Evolutionary conservation across 2,113 vertebrate genomes (phyloP).

Genomic region (Toxostoma redivivum): DNA sequence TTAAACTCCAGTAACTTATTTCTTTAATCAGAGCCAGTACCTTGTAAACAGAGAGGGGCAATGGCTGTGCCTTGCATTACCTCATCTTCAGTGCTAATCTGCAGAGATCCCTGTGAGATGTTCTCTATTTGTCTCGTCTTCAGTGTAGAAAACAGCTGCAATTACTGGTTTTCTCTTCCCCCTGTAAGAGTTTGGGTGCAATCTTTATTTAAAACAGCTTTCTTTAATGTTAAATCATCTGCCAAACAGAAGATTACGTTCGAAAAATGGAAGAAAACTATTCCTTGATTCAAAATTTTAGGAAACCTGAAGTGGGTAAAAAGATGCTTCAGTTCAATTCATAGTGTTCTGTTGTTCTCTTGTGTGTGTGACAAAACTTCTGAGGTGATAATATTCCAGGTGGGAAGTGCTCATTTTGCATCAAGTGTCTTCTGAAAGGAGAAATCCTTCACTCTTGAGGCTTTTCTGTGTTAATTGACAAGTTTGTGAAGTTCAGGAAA

Average conservation of each 20-base stretch:
- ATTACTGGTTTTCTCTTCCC: background rate
- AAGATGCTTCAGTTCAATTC: background rate
- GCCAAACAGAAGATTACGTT: background rate
- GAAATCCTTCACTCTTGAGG: background rate
- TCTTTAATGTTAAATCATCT: background rate
- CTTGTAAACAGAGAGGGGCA: background rate
- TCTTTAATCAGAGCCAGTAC: background rate
- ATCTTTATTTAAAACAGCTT: background rate
- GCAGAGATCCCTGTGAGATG: background rate
- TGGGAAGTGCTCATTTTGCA: background rate
- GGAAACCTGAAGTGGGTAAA: background rate
- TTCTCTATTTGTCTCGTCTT: background rate
- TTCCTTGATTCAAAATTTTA: background rate
- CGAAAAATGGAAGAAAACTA: background rate
- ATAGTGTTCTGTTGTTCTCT: background rate
- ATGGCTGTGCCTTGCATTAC: background rate
- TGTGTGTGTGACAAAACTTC: background rate
- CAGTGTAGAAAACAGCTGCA: background rate
- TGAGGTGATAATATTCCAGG: rapidly evolving
- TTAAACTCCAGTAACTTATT: background rate
- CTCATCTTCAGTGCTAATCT: background rate
- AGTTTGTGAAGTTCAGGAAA: background rate
- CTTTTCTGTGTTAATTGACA: background rate
- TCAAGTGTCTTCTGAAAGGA: background rate
- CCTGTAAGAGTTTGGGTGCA: background rate